Percentiles rank a stretch among this genome's conserved stretches.
These are phyloP conservation scores for Acrocephalus arundinaceus DNA, from an alignment of 2,113 vertebrate species.

Conservation along the genomic window DNA sequence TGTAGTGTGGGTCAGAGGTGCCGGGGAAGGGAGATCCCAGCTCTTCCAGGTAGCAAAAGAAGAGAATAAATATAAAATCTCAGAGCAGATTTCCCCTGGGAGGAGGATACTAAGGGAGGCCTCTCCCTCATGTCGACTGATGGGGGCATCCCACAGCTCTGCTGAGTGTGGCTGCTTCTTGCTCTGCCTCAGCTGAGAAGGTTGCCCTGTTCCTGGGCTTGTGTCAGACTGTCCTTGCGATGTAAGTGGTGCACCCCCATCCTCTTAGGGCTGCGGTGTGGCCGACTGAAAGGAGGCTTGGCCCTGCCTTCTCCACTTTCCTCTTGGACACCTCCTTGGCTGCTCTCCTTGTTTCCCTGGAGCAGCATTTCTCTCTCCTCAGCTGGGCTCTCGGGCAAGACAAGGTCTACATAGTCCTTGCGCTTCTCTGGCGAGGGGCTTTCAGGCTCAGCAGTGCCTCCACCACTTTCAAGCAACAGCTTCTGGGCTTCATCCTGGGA, in stretches of 20 bases:
- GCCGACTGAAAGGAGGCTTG: constrained; percentile 73
- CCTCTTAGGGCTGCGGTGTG: constrained; percentile 91
- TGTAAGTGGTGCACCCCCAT: constrained; percentile 97
- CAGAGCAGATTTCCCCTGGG: neutral
- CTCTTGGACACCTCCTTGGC: constrained; percentile 28
- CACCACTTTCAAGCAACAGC: constrained; percentile 64
- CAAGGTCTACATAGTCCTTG: constrained; percentile 72
- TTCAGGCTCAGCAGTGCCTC: constrained; percentile 46
- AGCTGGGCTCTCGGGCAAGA: constrained; percentile 69
- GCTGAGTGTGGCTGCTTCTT: neutral
- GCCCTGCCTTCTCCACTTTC: constrained; percentile 43
- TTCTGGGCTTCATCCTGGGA: constrained; percentile 77
- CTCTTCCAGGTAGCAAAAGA: constrained; percentile 40
- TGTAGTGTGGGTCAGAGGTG: neutral
- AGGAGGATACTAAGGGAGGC: neutral
- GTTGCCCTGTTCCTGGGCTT: constrained; percentile 94
- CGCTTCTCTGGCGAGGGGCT: constrained; percentile 44
- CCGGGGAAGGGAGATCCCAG: neutral
- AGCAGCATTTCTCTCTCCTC: constrained; percentile 83
- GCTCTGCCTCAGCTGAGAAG: constrained; percentile 83
- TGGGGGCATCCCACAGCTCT: neutral
- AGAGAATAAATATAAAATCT: constrained; percentile 53
- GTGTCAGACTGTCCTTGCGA: constrained; percentile 95
- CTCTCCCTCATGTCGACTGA: neutral
- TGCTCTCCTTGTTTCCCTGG: constrained; percentile 56